These are phyloP conservation scores for Cyrtonyx montezumae DNA, from an alignment of 2,113 vertebrate species.

Conservation along the genomic window DNA sequence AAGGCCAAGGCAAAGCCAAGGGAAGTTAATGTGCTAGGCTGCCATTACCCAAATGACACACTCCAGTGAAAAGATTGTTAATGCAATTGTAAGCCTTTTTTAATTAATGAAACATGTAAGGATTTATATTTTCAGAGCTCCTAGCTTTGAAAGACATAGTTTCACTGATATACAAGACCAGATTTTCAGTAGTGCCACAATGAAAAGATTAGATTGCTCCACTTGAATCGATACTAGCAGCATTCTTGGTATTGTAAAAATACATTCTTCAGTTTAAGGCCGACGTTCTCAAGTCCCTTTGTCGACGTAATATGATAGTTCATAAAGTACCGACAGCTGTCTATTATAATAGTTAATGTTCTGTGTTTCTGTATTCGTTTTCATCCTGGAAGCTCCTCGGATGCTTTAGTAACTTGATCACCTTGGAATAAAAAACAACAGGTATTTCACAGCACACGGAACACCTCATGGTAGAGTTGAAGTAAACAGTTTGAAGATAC, in stretches of 20 bases:
- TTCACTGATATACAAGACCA: not conserved
- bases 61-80: not conserved
- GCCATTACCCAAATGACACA: constrained; percentile 15
- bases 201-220: constrained; percentile 12
- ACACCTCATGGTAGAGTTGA: not conserved
- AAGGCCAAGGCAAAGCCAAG: constrained; percentile 27
- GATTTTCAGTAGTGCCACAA: not conserved
- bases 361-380: not conserved
- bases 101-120: constrained; percentile 9
- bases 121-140: not conserved
- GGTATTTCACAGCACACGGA: not conserved
- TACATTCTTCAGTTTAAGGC: constrained; percentile 13
- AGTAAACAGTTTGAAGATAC: not conserved
- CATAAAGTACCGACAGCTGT: not conserved
- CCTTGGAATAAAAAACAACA: not conserved
- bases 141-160: not conserved
- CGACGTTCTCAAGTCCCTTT: constrained; percentile 7
- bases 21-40: constrained; percentile 40
- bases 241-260: not conserved
- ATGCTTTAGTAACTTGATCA: constrained; percentile 15
- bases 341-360: not conserved
- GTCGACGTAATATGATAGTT: not conserved
- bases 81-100: not conserved
- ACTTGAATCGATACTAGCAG: not conserved
- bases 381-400: not conserved